Evolutionary conservation across 2,888 invertebrate species (phyloP).

Genomic region (Limnephilus lunatus): DNA sequence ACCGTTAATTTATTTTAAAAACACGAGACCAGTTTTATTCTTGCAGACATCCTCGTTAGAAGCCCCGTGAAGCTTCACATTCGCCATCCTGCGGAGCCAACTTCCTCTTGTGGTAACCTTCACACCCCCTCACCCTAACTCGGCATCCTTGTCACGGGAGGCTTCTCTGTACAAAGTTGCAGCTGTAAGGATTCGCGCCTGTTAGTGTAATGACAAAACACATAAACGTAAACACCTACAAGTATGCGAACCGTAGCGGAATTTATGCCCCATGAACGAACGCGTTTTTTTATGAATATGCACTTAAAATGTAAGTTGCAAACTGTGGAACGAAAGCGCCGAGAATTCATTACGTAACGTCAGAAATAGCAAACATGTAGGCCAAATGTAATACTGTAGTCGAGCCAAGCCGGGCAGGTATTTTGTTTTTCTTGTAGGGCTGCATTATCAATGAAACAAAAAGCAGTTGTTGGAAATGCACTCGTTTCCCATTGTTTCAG

Average conservation of each 20-base stretch:
- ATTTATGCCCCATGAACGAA: conserved; percentile 36
- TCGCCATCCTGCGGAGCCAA: conserved; percentile 27
- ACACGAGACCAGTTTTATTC: not conserved
- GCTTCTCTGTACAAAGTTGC: not conserved
- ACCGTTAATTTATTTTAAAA: not conserved
- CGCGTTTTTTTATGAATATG: conserved; percentile 17
- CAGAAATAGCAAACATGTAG: conserved; percentile 33
- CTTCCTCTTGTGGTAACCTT: conserved; percentile 27
- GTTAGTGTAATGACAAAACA: conserved; percentile 29
- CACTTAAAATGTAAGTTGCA: not conserved
- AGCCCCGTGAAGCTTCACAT: conserved; percentile 9
- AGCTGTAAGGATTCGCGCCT: not conserved
- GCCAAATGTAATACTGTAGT: conserved; percentile 20
- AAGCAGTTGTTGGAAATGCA: not conserved
- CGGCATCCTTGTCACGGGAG: not conserved
- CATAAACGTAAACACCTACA: not conserved
- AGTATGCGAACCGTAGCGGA: conserved; percentile 17
- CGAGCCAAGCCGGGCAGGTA: not conserved
- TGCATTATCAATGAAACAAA: conserved; percentile 34
- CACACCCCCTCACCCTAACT: not conserved
- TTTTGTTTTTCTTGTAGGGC: not conserved
- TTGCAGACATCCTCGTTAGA: not conserved
- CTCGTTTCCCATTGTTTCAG: conserved; percentile 12
- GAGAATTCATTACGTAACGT: conserved; percentile 30
- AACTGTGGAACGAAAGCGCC: not conserved